A percentile compares a stretch with the other conserved stretches of the same genome.
These are phyloP conservation scores for Eupithecia abbreviata DNA, from an alignment of 2,888 invertebrate species.

Conservation along the genomic window DNA sequence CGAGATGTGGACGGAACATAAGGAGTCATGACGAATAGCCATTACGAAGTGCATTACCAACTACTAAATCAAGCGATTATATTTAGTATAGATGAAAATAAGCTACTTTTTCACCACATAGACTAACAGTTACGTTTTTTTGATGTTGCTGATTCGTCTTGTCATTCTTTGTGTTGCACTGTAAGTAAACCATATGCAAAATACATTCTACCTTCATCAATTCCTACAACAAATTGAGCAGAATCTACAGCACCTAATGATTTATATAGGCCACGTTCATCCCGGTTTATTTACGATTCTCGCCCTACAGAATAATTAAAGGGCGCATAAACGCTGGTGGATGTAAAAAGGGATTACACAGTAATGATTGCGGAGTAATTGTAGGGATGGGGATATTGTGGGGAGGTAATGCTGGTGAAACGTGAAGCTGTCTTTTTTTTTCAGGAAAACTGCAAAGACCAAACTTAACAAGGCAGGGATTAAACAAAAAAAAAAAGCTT, in stretches of 20 bases:
- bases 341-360: conserved; percentile 78
- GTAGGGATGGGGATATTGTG: conserved; percentile 49
- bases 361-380: conserved; percentile 71
- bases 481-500: no score
- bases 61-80: neutral
- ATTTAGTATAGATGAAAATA: neutral
- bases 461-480: neutral
- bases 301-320: conserved; percentile 79
- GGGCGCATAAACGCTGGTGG: conserved; percentile 73
- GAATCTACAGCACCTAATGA: conserved; percentile 74
- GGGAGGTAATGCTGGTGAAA: conserved; percentile 26
- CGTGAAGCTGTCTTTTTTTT: conserved; percentile 12
- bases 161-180: neutral
- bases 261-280: conserved; percentile 81
- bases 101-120: neutral
- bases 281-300: conserved; percentile 80
- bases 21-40: neutral
- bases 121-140: neutral
- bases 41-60: neutral
- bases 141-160: neutral
- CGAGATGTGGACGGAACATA: no score
- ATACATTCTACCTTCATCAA: neutral
- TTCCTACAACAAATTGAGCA: conserved; percentile 60
- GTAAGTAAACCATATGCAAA: neutral
- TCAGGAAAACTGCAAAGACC: neutral